Evolutionary conservation across 2,888 invertebrate species (phyloP).

Genomic region (Tribolium freemani): DNA sequence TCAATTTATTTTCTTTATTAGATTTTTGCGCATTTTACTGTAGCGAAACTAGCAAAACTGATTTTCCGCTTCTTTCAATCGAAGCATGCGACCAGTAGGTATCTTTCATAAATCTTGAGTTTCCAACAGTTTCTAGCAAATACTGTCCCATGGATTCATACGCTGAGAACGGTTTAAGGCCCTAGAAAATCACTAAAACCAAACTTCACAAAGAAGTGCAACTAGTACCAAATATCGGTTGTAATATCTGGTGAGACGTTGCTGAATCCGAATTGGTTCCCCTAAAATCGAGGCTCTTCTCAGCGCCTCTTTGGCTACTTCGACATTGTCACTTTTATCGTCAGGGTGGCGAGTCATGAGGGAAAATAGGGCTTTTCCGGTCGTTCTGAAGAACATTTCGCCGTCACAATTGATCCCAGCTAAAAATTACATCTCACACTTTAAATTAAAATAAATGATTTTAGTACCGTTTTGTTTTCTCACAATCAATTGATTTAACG

Average conservation of each 20-base stretch:
- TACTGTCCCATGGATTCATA: slow-evolving; percentile 81
- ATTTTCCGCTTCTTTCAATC: slow-evolving; percentile 73
- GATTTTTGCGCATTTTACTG: slow-evolving; percentile 66
- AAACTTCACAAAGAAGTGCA: neutral
- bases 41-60: slow-evolving; percentile 79
- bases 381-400: slow-evolving; percentile 78
- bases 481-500: slow-evolving; percentile 63
- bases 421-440: slow-evolving; percentile 40
- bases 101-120: slow-evolving; percentile 77
- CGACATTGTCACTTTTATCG: slow-evolving; percentile 73
- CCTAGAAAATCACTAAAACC: slow-evolving; percentile 68
- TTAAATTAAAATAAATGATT: neutral
- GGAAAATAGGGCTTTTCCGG: slow-evolving; percentile 78
- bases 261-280: slow-evolving; percentile 75
- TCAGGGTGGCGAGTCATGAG: slow-evolving; percentile 74
- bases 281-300: slow-evolving; percentile 76
- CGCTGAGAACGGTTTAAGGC: slow-evolving; percentile 79
- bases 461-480: slow-evolving; percentile 62
- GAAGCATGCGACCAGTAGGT: slow-evolving; percentile 80
- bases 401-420: slow-evolving; percentile 72
- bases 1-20: neutral
- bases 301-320: slow-evolving; percentile 78
- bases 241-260: slow-evolving; percentile 79
- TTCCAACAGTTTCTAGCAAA: slow-evolving; percentile 75
- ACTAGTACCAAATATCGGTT: slow-evolving; percentile 73